Percentiles rank a stretch among this genome's conserved stretches.
Conservation (phyloP, 1,140 invertebrate species). For the Drosophila mojavensis region DNA sequence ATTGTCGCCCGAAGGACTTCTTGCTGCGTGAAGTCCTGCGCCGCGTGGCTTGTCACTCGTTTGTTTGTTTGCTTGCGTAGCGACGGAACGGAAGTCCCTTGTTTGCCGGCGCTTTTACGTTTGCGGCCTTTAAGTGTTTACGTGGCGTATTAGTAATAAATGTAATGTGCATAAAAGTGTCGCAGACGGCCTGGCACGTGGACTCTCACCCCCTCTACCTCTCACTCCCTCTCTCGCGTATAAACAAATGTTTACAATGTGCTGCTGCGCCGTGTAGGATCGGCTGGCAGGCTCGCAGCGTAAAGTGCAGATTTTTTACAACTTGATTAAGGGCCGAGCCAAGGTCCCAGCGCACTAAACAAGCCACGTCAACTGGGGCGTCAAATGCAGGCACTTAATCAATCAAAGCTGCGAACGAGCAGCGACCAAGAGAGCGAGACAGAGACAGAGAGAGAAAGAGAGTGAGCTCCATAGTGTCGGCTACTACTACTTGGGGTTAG, state of each 20-base stretch:
- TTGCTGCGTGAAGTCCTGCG: neutral
- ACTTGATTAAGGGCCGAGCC: slow-evolving; percentile 50
- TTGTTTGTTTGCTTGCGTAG: slow-evolving; percentile 46
- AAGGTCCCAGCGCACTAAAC: slow-evolving; percentile 30
- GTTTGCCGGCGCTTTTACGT: slow-evolving; percentile 52
- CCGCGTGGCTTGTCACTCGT: slow-evolving; percentile 34
- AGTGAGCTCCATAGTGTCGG: slow-evolving; percentile 45
- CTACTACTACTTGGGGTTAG: slow-evolving; percentile 37
- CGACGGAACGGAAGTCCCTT: slow-evolving; percentile 62
- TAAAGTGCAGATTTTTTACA: slow-evolving; percentile 62
- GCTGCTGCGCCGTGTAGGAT: slow-evolving; percentile 5
- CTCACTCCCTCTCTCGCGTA: slow-evolving; percentile 13
- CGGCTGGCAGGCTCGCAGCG: neutral
- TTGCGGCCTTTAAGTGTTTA: slow-evolving; percentile 72
- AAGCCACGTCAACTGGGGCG: slow-evolving; percentile 55
- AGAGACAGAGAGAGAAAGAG: too few species aligned
- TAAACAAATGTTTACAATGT: slow-evolving; percentile 73
- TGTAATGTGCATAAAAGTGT: slow-evolving; percentile 75
- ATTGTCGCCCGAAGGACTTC: neutral
- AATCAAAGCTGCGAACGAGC: slow-evolving; percentile 60
- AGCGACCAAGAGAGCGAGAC: slow-evolving; percentile 7
- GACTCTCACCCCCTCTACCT: neutral
- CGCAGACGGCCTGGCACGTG: slow-evolving; percentile 24
- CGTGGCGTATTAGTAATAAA: slow-evolving; percentile 82
- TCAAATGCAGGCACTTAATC: slow-evolving; percentile 79